Evolutionary conservation across 2,797 vertebrate genomes (phyloP).

Genomic region (Sebastes hopkinsi): DNA sequence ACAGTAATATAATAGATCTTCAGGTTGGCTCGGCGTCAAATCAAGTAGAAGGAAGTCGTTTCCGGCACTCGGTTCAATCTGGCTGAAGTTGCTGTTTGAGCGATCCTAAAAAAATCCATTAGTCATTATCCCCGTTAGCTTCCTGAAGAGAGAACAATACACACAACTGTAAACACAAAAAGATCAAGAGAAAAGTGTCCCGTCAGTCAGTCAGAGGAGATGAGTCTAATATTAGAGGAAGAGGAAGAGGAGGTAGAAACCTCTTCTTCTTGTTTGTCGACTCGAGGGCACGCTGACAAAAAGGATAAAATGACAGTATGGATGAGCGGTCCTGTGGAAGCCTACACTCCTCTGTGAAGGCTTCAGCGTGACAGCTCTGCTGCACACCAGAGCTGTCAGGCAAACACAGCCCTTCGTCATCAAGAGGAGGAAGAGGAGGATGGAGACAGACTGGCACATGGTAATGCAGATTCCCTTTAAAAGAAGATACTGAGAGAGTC

Average conservation of each 20-base stretch:
- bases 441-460: neutral
- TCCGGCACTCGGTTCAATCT: neutral
- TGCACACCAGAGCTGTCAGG: neutral
- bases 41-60: neutral
- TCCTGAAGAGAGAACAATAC: neutral
- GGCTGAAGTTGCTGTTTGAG: neutral
- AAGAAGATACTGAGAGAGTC: no score
- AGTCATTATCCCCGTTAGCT: neutral
- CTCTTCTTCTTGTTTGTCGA: neutral
- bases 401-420: neutral
- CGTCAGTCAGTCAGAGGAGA: neutral
- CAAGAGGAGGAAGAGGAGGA: slow-evolving; percentile 3
- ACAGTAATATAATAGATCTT: neutral
- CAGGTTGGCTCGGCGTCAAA: neutral
- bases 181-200: neutral
- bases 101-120: neutral
- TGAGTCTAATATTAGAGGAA: neutral
- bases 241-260: neutral
- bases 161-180: neutral
- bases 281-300: neutral
- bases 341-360: neutral
- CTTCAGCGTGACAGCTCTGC: neutral
- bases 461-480: neutral
- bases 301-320: neutral
- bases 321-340: neutral